These are phyloP conservation scores for Xiphophorus couchianus DNA, from an alignment of 2,113 vertebrate species.

Conservation along the genomic window DNA sequence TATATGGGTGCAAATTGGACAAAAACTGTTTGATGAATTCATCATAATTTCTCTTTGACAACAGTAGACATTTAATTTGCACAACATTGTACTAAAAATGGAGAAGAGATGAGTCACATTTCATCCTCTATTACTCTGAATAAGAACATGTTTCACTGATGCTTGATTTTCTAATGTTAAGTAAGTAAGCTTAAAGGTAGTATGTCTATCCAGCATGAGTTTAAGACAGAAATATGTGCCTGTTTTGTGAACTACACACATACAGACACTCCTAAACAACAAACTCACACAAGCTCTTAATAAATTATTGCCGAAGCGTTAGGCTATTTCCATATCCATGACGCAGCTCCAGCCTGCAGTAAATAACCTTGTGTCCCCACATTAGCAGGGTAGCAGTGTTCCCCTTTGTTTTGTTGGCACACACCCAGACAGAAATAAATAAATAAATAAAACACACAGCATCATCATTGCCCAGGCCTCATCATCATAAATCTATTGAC, in stretches of 20 bases:
- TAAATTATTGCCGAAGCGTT: constrained; percentile 72
- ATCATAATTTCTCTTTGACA: constrained; percentile 13
- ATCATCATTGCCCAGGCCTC: constrained; percentile 50
- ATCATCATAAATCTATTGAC: constrained; percentile 66
- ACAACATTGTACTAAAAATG: constrained; percentile 4
- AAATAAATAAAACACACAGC: constrained; percentile 19
- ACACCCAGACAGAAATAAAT: constrained; percentile 26
- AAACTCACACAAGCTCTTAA: constrained; percentile 24
- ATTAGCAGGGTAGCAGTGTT: constrained; percentile 75
- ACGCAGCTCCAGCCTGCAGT: constrained; percentile 62
- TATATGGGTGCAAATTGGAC: not conserved
- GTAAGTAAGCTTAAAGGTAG: constrained; percentile 23
- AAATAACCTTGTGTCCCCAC: constrained; percentile 77
- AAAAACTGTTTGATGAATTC: constrained; percentile 3
- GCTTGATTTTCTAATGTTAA: constrained; percentile 1
- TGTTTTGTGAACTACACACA: constrained; percentile 20
- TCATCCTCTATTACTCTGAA: constrained; percentile 17
- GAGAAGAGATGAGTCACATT: constrained; percentile 37
- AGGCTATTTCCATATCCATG: constrained; percentile 74
- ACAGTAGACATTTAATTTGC: constrained; percentile 14
- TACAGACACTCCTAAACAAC: constrained; percentile 1
- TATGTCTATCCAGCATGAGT: constrained; percentile 36
- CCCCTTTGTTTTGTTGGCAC: constrained; percentile 58
- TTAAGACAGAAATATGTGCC: constrained; percentile 24
- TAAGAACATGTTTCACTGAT: not conserved